Evolutionary conservation across 2,888 invertebrate species (phyloP).

Genomic region (Pseudeuparius sepicola): DNA sequence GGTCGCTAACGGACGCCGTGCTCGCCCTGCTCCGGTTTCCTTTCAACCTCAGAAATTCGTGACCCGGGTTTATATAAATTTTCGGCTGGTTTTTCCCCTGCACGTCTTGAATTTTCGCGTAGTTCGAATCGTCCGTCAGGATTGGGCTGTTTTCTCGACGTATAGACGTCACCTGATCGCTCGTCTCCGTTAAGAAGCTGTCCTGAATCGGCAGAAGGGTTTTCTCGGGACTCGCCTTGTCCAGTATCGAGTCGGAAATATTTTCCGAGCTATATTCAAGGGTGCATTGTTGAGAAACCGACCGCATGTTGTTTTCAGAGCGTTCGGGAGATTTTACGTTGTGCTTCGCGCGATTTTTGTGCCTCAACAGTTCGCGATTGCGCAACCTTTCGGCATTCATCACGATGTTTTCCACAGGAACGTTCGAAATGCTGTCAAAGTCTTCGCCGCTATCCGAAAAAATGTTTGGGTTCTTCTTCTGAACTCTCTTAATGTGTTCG

Average conservation of each 20-base stretch:
- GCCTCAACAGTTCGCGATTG: conserved; percentile 27
- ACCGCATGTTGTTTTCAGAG: conserved; percentile 43
- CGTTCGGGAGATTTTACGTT: conserved; percentile 20
- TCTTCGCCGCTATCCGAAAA: conserved; percentile 54
- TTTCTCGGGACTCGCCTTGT: conserved; percentile 27
- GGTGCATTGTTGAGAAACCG: conserved; percentile 62
- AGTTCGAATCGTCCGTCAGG: conserved; percentile 18
- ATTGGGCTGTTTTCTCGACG: conserved; percentile 27
- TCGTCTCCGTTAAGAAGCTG: conserved; percentile 16
- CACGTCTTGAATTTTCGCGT: conserved; percentile 20
- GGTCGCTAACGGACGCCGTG: conserved; percentile 47
- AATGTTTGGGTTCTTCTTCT: conserved; percentile 55
- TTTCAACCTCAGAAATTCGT: conserved; percentile 34
- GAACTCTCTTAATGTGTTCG: conserved; percentile 50
- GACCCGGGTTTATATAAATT: conserved; percentile 43
- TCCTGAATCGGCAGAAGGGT: conserved; percentile 36
- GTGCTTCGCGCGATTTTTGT: conserved; percentile 17
- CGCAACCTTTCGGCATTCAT: conserved; percentile 31
- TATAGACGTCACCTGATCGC: conserved; percentile 17
- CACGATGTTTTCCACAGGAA: conserved; percentile 33
- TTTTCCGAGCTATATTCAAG: conserved; percentile 49
- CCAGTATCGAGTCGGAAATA: conserved; percentile 36
- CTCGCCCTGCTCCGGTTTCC: conserved; percentile 48
- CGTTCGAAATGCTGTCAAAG: conserved; percentile 35
- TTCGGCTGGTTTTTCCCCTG: conserved; percentile 20